A percentile compares a stretch with the other conserved stretches of the same genome.
Conservation (phyloP, 2,113 vertebrate species). For the Setophaga petechia region DNA sequence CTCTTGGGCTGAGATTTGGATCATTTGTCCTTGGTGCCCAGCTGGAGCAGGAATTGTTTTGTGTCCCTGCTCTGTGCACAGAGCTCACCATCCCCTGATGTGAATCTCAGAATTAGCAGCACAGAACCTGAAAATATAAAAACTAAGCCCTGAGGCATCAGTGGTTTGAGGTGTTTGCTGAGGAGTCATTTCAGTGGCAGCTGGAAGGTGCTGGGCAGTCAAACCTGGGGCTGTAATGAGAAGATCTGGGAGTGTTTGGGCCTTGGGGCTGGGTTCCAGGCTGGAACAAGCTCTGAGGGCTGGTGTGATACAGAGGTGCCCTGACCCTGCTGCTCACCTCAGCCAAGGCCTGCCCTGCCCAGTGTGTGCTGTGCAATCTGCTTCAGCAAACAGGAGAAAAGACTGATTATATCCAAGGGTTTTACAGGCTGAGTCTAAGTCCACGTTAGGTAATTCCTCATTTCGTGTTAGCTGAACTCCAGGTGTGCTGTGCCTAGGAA, state of each 20-base stretch:
- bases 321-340: not conserved
- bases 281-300: not conserved
- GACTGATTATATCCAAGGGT: not conserved
- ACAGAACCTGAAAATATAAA: not conserved
- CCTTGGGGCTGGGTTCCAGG: not conserved
- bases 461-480: not conserved
- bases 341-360: not conserved
- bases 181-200: not conserved
- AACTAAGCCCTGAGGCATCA: not conserved
- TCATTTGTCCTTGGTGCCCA: not conserved
- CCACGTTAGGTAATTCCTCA: not conserved
- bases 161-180: not conserved
- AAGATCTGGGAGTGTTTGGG: not conserved
- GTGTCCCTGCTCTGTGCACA: not conserved
- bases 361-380: not conserved
- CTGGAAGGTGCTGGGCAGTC: not conserved
- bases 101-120: not conserved
- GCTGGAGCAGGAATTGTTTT: not conserved
- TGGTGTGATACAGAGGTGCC: accelerated
- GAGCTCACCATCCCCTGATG: not conserved
- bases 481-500: not conserved
- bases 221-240: accelerated
- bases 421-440: not conserved
- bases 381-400: not conserved
- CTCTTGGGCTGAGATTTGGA: not conserved